phyloP scores from a whole-genome alignment of 1,140 invertebrate species.

The Scaptomyza montana region DNA sequence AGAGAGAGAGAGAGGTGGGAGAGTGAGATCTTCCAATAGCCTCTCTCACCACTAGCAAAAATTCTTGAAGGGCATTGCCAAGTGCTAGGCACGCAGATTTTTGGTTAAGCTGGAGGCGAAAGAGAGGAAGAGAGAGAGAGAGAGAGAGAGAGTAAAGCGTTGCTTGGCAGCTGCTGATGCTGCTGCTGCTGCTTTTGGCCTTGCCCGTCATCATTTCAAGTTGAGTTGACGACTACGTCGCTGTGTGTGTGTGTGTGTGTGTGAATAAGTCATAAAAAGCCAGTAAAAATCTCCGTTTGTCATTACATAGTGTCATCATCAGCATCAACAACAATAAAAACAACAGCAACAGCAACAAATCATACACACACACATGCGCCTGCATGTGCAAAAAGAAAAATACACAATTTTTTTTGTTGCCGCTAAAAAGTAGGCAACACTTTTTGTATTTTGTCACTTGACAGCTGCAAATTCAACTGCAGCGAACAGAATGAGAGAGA shows the following conservation, averaged over 20 bases:
- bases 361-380: background rate
- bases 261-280: conserved; percentile 58
- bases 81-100: conserved; percentile 17
- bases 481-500: background rate
- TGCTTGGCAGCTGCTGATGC: conserved; percentile 20
- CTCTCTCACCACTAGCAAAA: background rate
- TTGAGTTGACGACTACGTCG: conserved; percentile 38
- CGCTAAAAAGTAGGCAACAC: conserved; percentile 55
- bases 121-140: background rate
- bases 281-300: conserved; percentile 67
- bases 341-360: conserved; percentile 17
- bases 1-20: background rate
- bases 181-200: conserved; percentile 32
- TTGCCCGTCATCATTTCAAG: conserved; percentile 63
- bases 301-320: conserved; percentile 61
- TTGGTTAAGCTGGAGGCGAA: background rate
- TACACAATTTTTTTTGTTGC: conserved; percentile 19
- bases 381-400: background rate
- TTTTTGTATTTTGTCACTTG: conserved; percentile 35
- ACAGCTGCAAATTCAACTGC: conserved; percentile 11
- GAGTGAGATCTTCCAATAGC: background rate
- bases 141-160: background rate
- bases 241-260: conserved; percentile 29
- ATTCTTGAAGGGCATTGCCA: conserved; percentile 19
- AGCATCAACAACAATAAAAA: conserved; percentile 16